These are phyloP conservation scores for Cyclophora punctaria DNA, from an alignment of 2,888 invertebrate genomes.

Conservation along the genomic window DNA sequence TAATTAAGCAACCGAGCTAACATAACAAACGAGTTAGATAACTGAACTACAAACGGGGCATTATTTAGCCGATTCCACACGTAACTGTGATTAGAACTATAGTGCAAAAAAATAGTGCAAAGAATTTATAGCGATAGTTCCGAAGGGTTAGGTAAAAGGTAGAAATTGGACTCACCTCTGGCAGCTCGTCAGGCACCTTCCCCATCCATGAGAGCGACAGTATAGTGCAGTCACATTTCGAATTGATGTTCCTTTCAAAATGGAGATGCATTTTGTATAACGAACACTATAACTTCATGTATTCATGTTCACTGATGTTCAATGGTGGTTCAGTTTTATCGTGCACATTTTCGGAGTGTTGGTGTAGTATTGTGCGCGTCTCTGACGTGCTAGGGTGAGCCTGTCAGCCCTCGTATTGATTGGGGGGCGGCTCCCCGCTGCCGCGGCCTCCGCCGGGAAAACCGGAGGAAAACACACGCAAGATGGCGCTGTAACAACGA, in stretches of 20 bases:
- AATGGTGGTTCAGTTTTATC: constrained; percentile 1
- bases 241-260: constrained; percentile 94
- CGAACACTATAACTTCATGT: constrained; percentile 31
- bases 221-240: constrained; percentile 96
- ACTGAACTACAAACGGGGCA: constrained; percentile 6
- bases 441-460: constrained; percentile 38
- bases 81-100: too few species aligned
- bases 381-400: constrained; percentile 54
- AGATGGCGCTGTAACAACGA: constrained; percentile 44
- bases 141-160: constrained; percentile 3
- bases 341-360: constrained; percentile 36
- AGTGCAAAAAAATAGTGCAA: constrained; percentile 7
- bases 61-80: not conserved
- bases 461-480: constrained; percentile 36
- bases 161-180: constrained; percentile 80
- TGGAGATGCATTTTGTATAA: constrained; percentile 89
- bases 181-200: constrained; percentile 95
- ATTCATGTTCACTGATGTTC: constrained; percentile 10
- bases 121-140: not conserved
- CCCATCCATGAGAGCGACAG: constrained; percentile 98
- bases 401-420: constrained; percentile 62
- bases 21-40: constrained; percentile 11
- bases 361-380: constrained; percentile 32
- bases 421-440: constrained; percentile 50
- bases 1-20: not conserved